phyloP scores from a whole-genome alignment of 2,113 vertebrate species.

The Lota lota region DNA sequence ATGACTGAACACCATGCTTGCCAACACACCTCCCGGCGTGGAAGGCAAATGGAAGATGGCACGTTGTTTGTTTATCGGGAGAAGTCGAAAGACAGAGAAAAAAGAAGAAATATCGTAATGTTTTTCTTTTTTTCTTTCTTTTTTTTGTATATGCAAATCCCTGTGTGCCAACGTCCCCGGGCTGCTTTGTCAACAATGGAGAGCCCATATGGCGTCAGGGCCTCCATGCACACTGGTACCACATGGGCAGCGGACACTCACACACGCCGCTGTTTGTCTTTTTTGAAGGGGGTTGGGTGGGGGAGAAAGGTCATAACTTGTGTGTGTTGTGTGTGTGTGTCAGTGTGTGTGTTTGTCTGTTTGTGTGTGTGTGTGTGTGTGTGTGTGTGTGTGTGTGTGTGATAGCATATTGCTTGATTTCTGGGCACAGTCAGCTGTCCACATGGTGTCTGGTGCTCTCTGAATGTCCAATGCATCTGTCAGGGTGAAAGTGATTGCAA shows the following conservation, averaged over 20 bases:
- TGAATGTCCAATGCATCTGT: slow-evolving; percentile 59
- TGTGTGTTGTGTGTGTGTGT: too few relatives aligned
- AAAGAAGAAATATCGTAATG: slow-evolving; percentile 26
- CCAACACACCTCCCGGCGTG: slow-evolving; percentile 42
- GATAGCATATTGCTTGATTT: slow-evolving; percentile 64
- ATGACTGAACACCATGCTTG: slow-evolving; percentile 51
- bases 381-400: slow-evolving; percentile 13
- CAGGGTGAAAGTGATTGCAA: slow-evolving; percentile 45
- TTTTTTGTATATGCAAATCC: slow-evolving; percentile 44
- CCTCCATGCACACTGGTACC: slow-evolving; percentile 10
- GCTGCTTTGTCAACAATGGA: slow-evolving; percentile 67
- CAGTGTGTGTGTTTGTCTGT: slow-evolving; percentile 14
- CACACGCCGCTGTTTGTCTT: slow-evolving; percentile 62
- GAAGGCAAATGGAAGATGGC: slow-evolving; percentile 45
- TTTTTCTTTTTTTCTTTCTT: not conserved
- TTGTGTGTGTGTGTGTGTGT: slow-evolving; percentile 6
- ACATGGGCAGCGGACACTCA: slow-evolving; percentile 54
- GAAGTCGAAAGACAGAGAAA: slow-evolving; percentile 2
- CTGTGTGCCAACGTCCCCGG: slow-evolving; percentile 44
- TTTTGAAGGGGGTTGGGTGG: slow-evolving; percentile 43
- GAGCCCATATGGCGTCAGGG: slow-evolving; percentile 60
- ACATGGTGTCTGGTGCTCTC: slow-evolving; percentile 54
- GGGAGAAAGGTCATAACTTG: too few relatives aligned
- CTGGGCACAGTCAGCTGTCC: slow-evolving; percentile 59
- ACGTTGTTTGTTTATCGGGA: slow-evolving; percentile 39